Base-by-base conservation (phyloP, 2,113 vertebrate species). In the Balaeniceps rex region DNA sequence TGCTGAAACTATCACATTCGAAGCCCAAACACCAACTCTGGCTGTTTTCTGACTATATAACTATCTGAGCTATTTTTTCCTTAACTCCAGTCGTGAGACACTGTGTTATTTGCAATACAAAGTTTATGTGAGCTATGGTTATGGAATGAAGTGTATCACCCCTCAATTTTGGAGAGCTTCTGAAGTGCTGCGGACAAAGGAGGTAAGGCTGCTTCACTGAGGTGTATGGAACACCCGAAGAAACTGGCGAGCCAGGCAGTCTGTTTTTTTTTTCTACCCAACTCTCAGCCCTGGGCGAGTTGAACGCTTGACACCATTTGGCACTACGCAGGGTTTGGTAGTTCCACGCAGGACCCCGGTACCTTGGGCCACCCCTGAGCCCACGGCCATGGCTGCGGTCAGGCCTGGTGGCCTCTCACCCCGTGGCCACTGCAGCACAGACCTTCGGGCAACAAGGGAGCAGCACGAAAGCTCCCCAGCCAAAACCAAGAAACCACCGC, bases 201-300 rank as follows among this genome's bases (percentile, higher is more conserved):
- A 34, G 5, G 6, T 4, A 21, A 72, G 0, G 12, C 17, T 36
- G 54, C 74, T 36, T n/a, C 81, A 9, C 11, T 2, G 11, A 54
- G 9, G 16, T 2, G 12, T 34, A 23, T 5, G 21, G 11, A 46
- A 40, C 25, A 29, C 26, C 4, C 3, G 12, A 36, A 5, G 5
- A 19, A 60, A 57, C 2, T 2, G 8, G 5, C 0, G 0, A 65
- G 8, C 11, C 2, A 2, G 28, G 33, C 33, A 51, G 10, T 6
- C 19, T 5, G 36, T 5, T 0, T 19, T 19, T 49, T 55, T 55
- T 55, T 11, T 5, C 47, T 12, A 10, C 10, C 12, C 4, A 1
- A 25, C 42, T 8, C 26, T 26, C 42, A 15, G 28, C 28, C 46
- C 42, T 1, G 26, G 31, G 5, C 3, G 1, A 21, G 42, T 2